phyloP scores from a whole-genome alignment of 2,113 vertebrate species.

The Vireo altiloquus region DNA sequence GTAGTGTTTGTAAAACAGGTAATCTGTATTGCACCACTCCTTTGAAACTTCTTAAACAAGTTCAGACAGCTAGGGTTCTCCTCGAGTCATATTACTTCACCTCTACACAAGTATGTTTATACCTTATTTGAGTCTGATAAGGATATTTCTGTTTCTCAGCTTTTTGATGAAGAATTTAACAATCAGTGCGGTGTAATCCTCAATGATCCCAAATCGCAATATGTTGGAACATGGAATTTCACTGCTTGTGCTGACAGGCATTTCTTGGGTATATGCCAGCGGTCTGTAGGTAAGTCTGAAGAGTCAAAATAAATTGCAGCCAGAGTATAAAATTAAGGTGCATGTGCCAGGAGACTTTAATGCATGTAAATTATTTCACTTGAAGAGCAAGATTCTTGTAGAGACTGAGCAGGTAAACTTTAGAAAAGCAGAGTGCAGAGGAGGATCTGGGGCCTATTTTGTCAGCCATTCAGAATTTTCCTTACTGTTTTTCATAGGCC shows the following conservation, averaged over 20 bases:
- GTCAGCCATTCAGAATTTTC: neutral
- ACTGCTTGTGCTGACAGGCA: constrained; percentile 78
- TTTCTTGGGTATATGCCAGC: constrained; percentile 82
- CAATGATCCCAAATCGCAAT: constrained; percentile 78
- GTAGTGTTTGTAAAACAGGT: neutral
- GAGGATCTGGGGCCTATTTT: neutral
- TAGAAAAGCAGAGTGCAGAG: neutral
- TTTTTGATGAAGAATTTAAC: constrained; percentile 71
- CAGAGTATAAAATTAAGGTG: neutral
- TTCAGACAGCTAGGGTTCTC: neutral
- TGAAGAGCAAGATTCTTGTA: neutral
- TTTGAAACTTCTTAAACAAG: constrained; percentile 10
- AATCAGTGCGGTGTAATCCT: constrained; percentile 83
- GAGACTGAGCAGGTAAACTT: neutral
- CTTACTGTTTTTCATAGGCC: neutral
- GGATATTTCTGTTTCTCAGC: constrained; percentile 63
- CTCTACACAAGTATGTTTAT: neutral
- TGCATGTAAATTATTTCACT: neutral
- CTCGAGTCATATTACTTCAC: neutral
- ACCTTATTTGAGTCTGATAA: neutral
- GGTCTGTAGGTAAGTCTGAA: constrained; percentile 77
- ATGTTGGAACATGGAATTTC: constrained; percentile 91
- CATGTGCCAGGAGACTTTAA: neutral
- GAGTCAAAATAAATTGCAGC: neutral
- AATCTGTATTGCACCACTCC: neutral